Evolutionary conservation across 2,113 vertebrate genomes (phyloP), one percentile per base, ranked within the genome.

Genomic region (Aramus guarauna): DNA sequence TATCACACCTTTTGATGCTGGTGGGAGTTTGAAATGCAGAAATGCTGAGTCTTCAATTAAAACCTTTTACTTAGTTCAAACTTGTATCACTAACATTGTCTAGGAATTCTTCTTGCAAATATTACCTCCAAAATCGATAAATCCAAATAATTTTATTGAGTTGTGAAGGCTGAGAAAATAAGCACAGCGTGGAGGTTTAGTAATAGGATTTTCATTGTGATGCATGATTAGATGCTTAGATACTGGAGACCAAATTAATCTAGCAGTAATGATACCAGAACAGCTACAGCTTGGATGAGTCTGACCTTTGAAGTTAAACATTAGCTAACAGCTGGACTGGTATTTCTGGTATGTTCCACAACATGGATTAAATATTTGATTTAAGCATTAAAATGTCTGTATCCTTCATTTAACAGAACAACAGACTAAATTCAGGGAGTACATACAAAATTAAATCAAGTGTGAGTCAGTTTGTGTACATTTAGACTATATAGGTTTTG

Each of bases 271-370:
- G 37, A 93, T 39, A 79, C 60, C 37, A 43, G 53, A 85, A 86
- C 43, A 94, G 52, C 68, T 72, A 60, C 58, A 71, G 53, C 53
- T 71, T 92, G 52, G 34, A 34, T 73, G 24, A 64, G 53, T 52
- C 41, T 93, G 90, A 94, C 82, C 95, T 96, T 89, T 85, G 68
- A 91, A 88, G 90, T 91, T 97, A 96, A 90, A 92, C 71, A 92
- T 97, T 95, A 97, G 90, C 92, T 79, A 83, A 78, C 62, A 59
- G 80, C 15, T 90, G 66, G 56, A 41, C 55, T 90, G 94, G 96
- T 77, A 97, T 95, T 94, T 87, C 30, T 81, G 94, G 85, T 92
- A 93, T 91, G 91, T 85, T 91, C 80, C 63, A 56, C 76, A 92
- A 80, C 80, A 64, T 32, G 52, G 66, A 73, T 94, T 81, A 95